These are phyloP conservation scores for Timema podura DNA, from an alignment of 2,888 invertebrate genomes.

Conservation along the genomic window DNA sequence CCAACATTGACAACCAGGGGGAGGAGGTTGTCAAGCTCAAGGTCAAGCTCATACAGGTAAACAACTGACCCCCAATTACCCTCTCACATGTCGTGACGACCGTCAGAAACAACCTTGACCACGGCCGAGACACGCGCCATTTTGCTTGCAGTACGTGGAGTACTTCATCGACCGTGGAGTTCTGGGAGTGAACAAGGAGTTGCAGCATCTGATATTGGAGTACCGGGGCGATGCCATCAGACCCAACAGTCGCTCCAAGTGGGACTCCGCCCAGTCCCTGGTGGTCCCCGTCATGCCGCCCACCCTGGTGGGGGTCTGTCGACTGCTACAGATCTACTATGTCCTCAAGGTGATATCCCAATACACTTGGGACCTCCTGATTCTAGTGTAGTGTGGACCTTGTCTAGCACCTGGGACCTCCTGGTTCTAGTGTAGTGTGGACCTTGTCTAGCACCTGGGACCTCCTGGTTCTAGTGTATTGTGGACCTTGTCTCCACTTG, in stretches of 20 bases:
- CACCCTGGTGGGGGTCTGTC: constrained; percentile 65
- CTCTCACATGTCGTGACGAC: not conserved
- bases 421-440: no score
- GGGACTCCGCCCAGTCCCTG: constrained; percentile 62
- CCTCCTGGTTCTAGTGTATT: no score
- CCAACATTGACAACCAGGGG: constrained; percentile 66
- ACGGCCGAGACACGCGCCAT: no score
- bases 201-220: constrained; percentile 65
- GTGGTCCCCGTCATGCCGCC: constrained; percentile 72
- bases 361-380: no score
- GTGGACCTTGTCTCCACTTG: no score
- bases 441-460: no score
- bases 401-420: no score
- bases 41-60: constrained; percentile 54
- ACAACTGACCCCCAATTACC: not conserved
- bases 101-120: no score
- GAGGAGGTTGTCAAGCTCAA: constrained; percentile 55
- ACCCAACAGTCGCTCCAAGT: constrained; percentile 59
- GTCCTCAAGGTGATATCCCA: constrained; percentile 56
- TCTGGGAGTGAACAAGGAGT: constrained; percentile 64
- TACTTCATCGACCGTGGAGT: constrained; percentile 72
- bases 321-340: constrained; percentile 68
- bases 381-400: no score
- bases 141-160: constrained; percentile 59
- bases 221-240: constrained; percentile 62